Evolutionary conservation across 1,140 invertebrate species (phyloP), one percentile per base, ranked within the genome.

Genomic region (Caenorhabditis inopinata): DNA sequence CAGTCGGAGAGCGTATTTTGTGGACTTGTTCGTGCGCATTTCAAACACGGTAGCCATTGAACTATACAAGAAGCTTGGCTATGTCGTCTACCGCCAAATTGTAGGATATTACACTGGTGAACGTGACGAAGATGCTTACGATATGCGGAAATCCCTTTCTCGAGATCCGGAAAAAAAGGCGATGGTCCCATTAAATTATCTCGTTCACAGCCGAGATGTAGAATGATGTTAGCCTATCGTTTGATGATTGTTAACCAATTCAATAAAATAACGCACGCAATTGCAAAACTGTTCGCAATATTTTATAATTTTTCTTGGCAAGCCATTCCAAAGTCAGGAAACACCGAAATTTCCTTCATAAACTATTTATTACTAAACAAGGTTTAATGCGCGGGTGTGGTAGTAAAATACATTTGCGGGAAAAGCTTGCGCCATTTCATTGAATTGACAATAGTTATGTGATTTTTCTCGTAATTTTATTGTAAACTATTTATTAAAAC

Each of bases 21-120:
- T 98, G n/a, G 97, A 99, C 90, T 90, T 99, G 16, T 99, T 98
- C 92, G 96, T 99, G 9, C 91, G 96, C 85, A 95, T 97, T 0
- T 97, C 95, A 85, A 99, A 99, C 89, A 51, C 18, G 14, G 80
- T 97, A 23, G 97, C 97, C 3, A 96, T 98, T 47, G 94, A 94
- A 85, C 97, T 98, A 95, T 99, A 99, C 89, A 93, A 94, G 84
- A 93, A 94, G 89, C 90, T 98, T 46, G 96, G 96, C 18, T 99
- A 99, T 88, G 95, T 95, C 83, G 94, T 98, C 0, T 99, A 98
- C 89, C 90, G 96, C 79, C 94, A 94, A 58, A 95, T 99, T 68
- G 90, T 98, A 62, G 95, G 97, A 90, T 99, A 99, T 91, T 99
- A 98, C 89, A 95, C 94, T 51, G 95, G 95, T 45, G 94, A 96